Evolutionary conservation across 2,113 vertebrate species (phyloP), one percentile per base, ranked within the genome.

Genomic region (Lampris megalopsis): DNA sequence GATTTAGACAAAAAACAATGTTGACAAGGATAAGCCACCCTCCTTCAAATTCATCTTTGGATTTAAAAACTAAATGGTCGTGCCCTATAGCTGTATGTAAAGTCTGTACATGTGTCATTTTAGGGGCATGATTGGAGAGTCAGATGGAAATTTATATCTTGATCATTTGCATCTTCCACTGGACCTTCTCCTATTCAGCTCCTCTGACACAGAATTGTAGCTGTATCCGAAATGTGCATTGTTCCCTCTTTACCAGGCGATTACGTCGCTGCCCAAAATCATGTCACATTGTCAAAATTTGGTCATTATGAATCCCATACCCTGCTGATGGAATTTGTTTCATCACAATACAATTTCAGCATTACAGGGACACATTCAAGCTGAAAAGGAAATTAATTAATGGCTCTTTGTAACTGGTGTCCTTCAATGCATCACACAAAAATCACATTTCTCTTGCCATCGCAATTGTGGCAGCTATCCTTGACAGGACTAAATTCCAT

Each of bases 1-100:
- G 24, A 24, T 24, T 24, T 24, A 24, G 24, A 24, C 24, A 24
- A 24, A 24, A 24, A 24, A 24, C 24, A 24, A 24, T 24, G 24
- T 24, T 24, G 24, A 24, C 24, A 24, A 24, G 24, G 24, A 24
- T 24, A 24, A 24, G 24, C 24, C 24, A 24, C 68, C 73, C 76
- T 81, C 72, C 59, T 64, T 35, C 53, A 63, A 71, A 48, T 61
- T 80, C 43, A 52, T 82, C 68, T 81, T 79, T 87, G 68, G 81
- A 9, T 81, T 83, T 75, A 67, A 75, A 79, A 71, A 68, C 77
- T n/a, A 75, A 9, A 62, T 68, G 61, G 40, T 59, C 73, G 78
- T 90, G 88, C 4, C 83, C 79, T 82, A 80, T 83, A 87, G 86
- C 74, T 70, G 82, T 88, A 79, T 71, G 24, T 71, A 50, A 71